phyloP scores from a whole-genome alignment of 2,888 invertebrate genomes.

The Petrophora chlorosata region DNA sequence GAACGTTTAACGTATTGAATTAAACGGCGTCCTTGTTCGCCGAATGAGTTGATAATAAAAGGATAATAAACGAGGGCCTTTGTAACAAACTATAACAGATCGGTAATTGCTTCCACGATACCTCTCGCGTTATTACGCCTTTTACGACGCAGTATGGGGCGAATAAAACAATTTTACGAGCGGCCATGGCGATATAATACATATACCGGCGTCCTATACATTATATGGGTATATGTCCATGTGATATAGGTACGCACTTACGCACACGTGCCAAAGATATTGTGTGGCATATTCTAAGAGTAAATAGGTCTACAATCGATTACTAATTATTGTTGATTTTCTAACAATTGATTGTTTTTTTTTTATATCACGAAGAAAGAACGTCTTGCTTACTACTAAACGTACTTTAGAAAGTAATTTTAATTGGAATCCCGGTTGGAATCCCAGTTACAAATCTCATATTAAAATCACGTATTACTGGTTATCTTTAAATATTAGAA shows the following conservation, averaged over 20 bases:
- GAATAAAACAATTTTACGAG: conserved; percentile 84
- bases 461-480: too few species aligned
- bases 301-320: too few species aligned
- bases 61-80: conserved; percentile 82
- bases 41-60: conserved; percentile 83
- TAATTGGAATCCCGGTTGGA: too few species aligned
- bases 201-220: conserved; percentile 49
- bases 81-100: conserved; percentile 84
- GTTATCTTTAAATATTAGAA: too few species aligned
- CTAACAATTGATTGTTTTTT: too few species aligned
- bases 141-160: conserved; percentile 84
- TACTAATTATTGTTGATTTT: too few species aligned
- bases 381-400: too few species aligned
- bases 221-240: conserved; percentile 44
- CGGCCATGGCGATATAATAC: conserved; percentile 80
- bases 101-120: conserved; percentile 83
- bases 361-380: too few species aligned
- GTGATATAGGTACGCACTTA: conserved; percentile 24
- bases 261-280: conserved; percentile 14
- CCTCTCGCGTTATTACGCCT: conserved; percentile 83
- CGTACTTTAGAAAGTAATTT: too few species aligned
- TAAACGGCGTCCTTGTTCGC: conserved; percentile 77
- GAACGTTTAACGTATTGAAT: conserved; percentile 62
- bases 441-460: too few species aligned
- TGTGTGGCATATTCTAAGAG: conserved; percentile 1